Evolutionary conservation across 2,113 vertebrate species (phyloP).

Genomic region (Acanthisitta chloris): DNA sequence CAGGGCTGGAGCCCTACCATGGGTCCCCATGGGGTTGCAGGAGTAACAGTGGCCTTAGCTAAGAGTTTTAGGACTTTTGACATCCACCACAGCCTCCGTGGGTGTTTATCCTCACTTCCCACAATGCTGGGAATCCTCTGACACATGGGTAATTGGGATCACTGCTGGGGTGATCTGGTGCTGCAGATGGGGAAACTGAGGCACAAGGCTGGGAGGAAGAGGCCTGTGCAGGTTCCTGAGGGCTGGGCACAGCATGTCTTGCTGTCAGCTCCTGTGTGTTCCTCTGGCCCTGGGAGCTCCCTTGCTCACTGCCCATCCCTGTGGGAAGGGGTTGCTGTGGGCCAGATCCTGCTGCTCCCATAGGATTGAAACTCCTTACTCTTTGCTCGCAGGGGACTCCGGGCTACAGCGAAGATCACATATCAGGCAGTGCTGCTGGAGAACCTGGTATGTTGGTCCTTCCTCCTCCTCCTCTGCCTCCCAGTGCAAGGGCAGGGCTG

Average conservation of each 20-base stretch:
- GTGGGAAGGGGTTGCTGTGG: rapidly evolving
- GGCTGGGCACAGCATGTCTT: not conserved
- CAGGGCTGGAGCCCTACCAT: not conserved
- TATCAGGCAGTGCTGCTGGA: slow-evolving; percentile 87
- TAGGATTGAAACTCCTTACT: rapidly evolving
- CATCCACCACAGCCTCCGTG: not conserved
- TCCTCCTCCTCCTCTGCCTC: not conserved
- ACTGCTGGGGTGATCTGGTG: not conserved
- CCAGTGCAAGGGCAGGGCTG: not conserved
- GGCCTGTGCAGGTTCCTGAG: not conserved
- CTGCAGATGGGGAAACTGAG: not conserved
- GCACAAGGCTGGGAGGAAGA: rapidly evolving
- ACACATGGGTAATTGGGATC: rapidly evolving
- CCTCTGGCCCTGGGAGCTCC: too few species aligned
- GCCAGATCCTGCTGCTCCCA: rapidly evolving
- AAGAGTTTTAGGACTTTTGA: not conserved
- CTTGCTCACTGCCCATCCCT: rapidly evolving
- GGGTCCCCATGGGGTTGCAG: rapidly evolving
- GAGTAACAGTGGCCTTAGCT: not conserved
- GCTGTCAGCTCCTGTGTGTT: not conserved
- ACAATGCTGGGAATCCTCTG: not conserved
- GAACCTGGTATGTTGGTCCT: slow-evolving; percentile 76
- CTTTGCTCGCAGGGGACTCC: slow-evolving; percentile 79
- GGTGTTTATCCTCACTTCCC: rapidly evolving
- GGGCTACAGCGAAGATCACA: slow-evolving; percentile 85